These are phyloP conservation scores for Andrena trimmerana DNA, from an alignment of 2,888 invertebrate genomes.

Conservation along the genomic window DNA sequence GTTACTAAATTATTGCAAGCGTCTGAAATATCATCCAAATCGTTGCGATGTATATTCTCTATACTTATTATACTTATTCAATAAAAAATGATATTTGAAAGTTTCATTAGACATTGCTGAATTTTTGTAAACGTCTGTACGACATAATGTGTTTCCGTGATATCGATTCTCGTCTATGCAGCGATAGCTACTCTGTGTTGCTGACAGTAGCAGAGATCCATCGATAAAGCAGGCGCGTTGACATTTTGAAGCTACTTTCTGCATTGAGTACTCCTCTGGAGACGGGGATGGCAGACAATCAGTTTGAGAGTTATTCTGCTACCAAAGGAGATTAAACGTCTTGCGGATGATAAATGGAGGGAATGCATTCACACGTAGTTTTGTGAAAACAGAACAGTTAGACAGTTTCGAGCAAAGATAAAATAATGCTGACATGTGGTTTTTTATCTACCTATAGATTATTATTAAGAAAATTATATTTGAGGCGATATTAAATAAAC, in stretches of 20 bases:
- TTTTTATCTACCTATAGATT: too few species aligned
- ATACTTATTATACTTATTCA: too few species aligned
- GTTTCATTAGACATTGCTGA: background rate
- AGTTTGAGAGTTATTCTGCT: background rate
- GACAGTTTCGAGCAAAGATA: too few species aligned
- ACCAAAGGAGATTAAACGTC: slow-evolving; percentile 6
- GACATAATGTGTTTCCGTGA: slow-evolving; percentile 5
- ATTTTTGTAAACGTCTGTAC: background rate
- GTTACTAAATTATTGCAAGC: too few species aligned
- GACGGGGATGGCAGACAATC: slow-evolving; percentile 13
- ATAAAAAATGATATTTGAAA: too few species aligned
- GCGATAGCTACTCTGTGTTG: slow-evolving; percentile 38
- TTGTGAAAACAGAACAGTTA: background rate
- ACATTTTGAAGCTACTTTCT: slow-evolving; percentile 38
- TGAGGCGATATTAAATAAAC: too few species aligned
- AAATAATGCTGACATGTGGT: too few species aligned
- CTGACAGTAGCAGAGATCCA: slow-evolving; percentile 71
- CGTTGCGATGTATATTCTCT: too few species aligned
- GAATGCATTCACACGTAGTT: background rate
- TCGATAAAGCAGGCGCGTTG: slow-evolving; percentile 73
- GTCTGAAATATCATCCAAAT: too few species aligned
- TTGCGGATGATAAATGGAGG: background rate
- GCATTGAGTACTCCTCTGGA: slow-evolving; percentile 4
- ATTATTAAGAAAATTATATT: too few species aligned
- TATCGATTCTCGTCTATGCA: slow-evolving; percentile 38